Percentiles rank a stretch among this genome's conserved stretches.
These are phyloP conservation scores for Paralvinella palmiformis DNA, from an alignment of 1,140 invertebrate genomes.

Conservation along the genomic window DNA sequence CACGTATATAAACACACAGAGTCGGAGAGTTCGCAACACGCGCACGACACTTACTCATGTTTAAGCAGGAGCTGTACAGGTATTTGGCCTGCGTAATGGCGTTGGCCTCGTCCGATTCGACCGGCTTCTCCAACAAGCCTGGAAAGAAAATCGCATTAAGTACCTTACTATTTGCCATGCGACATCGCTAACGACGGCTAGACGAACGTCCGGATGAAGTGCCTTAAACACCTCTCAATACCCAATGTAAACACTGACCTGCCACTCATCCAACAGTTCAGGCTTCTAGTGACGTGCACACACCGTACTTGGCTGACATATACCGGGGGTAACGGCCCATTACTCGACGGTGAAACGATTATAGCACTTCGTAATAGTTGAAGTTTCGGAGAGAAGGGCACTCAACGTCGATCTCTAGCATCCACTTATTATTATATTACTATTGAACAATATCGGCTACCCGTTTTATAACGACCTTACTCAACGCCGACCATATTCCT, in stretches of 20 bases:
- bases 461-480: too few species aligned
- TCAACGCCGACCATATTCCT: too few species aligned
- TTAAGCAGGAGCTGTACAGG: slow-evolving; percentile 79
- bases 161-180: background rate
- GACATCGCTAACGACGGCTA: background rate
- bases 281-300: too few species aligned
- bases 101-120: slow-evolving; percentile 36
- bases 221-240: background rate
- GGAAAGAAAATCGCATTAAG: background rate
- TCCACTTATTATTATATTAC: too few species aligned
- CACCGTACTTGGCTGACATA: too few species aligned
- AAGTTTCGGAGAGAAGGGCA: too few species aligned
- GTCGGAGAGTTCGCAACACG: slow-evolving; percentile 12
- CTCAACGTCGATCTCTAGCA: too few species aligned
- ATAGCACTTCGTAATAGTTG: too few species aligned
- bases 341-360: too few species aligned
- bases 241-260: background rate
- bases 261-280: background rate
- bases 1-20: too few species aligned
- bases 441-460: too few species aligned
- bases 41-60: slow-evolving; percentile 57
- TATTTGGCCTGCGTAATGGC: slow-evolving; percentile 59
- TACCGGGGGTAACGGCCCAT: too few species aligned
- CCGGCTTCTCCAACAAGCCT: slow-evolving; percentile 45
- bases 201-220: background rate